Percentiles rank a stretch among this genome's conserved stretches.
Evolutionary conservation across 2,797 vertebrate genomes (phyloP).

Genomic region (Delichon dasypus): DNA sequence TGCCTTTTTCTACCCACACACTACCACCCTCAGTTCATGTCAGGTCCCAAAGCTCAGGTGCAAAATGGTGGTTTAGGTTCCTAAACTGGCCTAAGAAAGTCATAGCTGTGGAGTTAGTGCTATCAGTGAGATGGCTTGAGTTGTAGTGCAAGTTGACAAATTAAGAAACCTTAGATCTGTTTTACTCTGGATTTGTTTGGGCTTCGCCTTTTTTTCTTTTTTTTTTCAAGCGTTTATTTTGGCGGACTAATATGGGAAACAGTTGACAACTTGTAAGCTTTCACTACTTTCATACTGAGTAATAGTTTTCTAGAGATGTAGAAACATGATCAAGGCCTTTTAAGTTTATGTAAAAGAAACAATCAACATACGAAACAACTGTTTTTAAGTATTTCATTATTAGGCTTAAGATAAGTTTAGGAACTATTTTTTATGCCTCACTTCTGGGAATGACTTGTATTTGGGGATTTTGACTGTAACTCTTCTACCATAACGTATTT

Average conservation of each 20-base stretch:
- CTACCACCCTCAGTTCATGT: rapidly evolving
- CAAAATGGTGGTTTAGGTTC: not conserved
- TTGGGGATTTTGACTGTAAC: not conserved
- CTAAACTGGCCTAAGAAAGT: not conserved
- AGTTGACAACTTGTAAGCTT: not conserved
- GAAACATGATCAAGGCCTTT: not conserved
- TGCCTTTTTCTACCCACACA: not conserved
- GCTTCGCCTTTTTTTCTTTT: not conserved
- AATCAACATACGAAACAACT: rapidly evolving
- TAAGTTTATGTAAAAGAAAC: not conserved
- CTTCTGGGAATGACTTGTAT: not conserved
- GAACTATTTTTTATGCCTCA: not conserved
- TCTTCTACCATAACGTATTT: not conserved
- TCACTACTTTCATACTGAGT: constrained; percentile 45
- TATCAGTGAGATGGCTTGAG: rapidly evolving
- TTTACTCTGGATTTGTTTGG: not conserved
- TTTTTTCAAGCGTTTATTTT: not conserved
- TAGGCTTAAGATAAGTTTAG: not conserved
- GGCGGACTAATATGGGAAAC: not conserved
- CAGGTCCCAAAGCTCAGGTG: not conserved
- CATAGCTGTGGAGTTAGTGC: not conserved
- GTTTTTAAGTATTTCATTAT: not conserved
- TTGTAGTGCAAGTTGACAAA: not conserved
- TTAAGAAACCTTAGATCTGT: not conserved
- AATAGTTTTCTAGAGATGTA: constrained; percentile 12